Evolutionary conservation across 2,888 invertebrate species (phyloP).

Genomic region (Ectemnius lituratus): DNA sequence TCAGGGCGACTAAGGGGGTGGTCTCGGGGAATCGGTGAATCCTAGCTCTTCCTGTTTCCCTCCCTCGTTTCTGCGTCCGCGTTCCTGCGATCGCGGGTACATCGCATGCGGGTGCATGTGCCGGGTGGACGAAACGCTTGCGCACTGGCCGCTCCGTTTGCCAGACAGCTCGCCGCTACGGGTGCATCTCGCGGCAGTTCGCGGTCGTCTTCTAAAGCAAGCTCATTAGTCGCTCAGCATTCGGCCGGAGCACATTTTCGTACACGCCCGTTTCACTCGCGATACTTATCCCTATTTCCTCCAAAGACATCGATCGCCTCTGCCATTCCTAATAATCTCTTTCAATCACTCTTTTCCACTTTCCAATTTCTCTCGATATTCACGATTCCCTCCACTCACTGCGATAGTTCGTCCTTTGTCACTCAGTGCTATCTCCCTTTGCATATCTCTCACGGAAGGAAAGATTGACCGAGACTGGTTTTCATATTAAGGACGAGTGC

Average conservation of each 20-base stretch:
- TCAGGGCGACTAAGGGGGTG: constrained; percentile 2
- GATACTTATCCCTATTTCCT: background rate
- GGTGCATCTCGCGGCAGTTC: constrained; percentile 71
- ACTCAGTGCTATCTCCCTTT: no score
- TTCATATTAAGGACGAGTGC: background rate
- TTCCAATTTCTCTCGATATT: background rate
- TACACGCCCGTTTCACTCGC: constrained; percentile 15
- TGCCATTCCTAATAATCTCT: background rate
- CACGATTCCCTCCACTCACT: background rate
- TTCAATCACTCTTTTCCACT: background rate
- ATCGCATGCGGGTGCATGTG: constrained; percentile 60
- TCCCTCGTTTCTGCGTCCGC: constrained; percentile 31
- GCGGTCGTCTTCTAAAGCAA: constrained; percentile 71
- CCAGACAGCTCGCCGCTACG: constrained; percentile 72
- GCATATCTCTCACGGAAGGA: no score
- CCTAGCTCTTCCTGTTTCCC: constrained; percentile 27
- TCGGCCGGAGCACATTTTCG: constrained; percentile 53
- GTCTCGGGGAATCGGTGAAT: background rate
- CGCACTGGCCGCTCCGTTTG: constrained; percentile 64
- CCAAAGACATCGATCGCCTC: background rate
- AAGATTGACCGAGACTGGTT: no score
- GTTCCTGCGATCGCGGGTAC: constrained; percentile 42
- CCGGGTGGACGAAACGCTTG: constrained; percentile 63
- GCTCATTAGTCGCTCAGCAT: constrained; percentile 68
- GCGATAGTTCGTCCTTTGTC: no score